phyloP scores from a whole-genome alignment of 2,888 invertebrate species.

The Sympetrum striolatum region DNA sequence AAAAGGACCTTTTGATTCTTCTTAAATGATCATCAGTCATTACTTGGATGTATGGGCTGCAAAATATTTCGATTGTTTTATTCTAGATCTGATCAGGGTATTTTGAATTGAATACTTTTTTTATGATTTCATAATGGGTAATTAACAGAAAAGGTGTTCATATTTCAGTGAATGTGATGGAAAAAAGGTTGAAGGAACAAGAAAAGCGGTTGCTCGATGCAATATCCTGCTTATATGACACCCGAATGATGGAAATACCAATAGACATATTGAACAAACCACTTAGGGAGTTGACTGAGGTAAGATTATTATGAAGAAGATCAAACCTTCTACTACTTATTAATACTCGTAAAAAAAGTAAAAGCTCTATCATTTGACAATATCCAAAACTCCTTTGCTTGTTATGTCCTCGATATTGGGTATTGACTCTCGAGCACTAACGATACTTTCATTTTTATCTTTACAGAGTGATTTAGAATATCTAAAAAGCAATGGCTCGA shows the following conservation, averaged over 20 bases:
- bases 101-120: too few relatives aligned
- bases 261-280: not conserved
- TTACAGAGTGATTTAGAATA: not conserved
- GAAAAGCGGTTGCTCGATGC: not conserved
- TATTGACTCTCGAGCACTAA: not conserved
- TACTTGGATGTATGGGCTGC: too few relatives aligned
- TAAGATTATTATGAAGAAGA: not conserved
- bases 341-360: too few relatives aligned
- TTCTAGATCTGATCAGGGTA: too few relatives aligned
- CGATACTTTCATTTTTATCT: not conserved
- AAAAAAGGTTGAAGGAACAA: not conserved
- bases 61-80: too few relatives aligned
- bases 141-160: not conserved
- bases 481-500: not conserved
- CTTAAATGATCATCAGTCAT: too few relatives aligned
- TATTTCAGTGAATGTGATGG: not conserved
- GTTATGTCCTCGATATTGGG: not conserved
- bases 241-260: not conserved
- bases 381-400: not conserved
- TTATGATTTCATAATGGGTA: too few relatives aligned
- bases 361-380: too few relatives aligned
- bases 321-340: too few relatives aligned
- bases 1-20: too few relatives aligned
- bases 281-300: not conserved
- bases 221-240: not conserved